Percentiles rank a stretch among this genome's conserved stretches.
phyloP scores from a whole-genome alignment of 2,797 vertebrate genomes.

The Enteromius mattozi region DNA sequence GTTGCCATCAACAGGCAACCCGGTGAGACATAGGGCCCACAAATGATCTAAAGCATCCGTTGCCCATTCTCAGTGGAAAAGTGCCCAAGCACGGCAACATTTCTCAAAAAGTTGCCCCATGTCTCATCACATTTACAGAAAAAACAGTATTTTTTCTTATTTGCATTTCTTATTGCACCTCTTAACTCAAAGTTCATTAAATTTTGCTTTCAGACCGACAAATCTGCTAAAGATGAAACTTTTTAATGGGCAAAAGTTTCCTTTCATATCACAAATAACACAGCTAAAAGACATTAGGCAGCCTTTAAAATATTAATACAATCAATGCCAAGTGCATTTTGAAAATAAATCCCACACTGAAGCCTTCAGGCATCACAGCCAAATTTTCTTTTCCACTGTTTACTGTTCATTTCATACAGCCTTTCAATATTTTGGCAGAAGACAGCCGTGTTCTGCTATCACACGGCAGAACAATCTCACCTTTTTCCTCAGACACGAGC shows the following conservation, averaged over 20 bases:
- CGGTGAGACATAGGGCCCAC: background rate
- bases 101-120: background rate
- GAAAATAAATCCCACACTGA: slow-evolving; percentile 17
- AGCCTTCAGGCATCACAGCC: slow-evolving; percentile 22
- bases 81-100: background rate
- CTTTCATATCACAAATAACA: background rate
- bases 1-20: too few relatives aligned
- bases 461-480: slow-evolving; percentile 48
- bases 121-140: background rate
- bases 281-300: slow-evolving; percentile 5
- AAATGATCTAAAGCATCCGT: too few relatives aligned
- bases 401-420: slow-evolving; percentile 14
- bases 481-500: slow-evolving; percentile 46
- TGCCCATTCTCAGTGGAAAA: background rate
- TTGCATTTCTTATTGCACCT: too few relatives aligned
- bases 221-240: background rate
- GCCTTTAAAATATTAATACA: slow-evolving; percentile 25
- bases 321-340: slow-evolving; percentile 31
- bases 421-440: slow-evolving; percentile 45
- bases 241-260: slow-evolving; percentile 19
- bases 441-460: slow-evolving; percentile 35
- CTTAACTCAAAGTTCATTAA: background rate
- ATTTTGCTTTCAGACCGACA: background rate
- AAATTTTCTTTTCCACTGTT: slow-evolving; percentile 40
- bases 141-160: background rate